Percentiles rank a stretch among this genome's conserved stretches.
These are phyloP conservation scores for Drosophila rhopaloa DNA, from an alignment of 1,140 invertebrate genomes.

Conservation along the genomic window DNA sequence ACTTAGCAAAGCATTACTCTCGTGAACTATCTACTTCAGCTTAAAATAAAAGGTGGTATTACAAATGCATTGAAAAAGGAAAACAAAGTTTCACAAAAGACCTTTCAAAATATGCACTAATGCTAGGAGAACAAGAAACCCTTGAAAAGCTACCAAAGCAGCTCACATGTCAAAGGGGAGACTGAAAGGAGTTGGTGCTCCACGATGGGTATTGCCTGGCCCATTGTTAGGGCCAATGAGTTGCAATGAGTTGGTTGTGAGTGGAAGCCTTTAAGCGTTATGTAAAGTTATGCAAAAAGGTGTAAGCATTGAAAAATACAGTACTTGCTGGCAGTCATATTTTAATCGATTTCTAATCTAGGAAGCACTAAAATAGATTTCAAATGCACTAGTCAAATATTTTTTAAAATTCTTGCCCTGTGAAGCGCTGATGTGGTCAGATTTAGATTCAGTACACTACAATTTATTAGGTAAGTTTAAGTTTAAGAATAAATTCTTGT, in stretches of 20 bases:
- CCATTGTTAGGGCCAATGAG: conserved; percentile 55
- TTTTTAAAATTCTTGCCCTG: too few relatives aligned
- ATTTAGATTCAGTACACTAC: too few relatives aligned
- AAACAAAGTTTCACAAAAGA: conserved; percentile 38
- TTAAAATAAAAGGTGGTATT: conserved; percentile 36
- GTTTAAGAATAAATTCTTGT: too few relatives aligned
- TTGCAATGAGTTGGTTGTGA: conserved; percentile 39
- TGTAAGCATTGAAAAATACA: too few relatives aligned
- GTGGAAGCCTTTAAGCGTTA: conserved; percentile 14
- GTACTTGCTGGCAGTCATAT: too few relatives aligned
- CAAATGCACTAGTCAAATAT: too few relatives aligned
- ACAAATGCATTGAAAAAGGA: conserved; percentile 47
- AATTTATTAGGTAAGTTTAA: too few relatives aligned
- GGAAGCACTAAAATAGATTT: too few relatives aligned
- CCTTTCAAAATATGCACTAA: conserved; percentile 23
- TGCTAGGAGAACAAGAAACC: conserved; percentile 19
- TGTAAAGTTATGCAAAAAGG: neutral
- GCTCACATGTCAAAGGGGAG: conserved; percentile 16
- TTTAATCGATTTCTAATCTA: too few relatives aligned
- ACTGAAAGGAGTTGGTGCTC: conserved; percentile 5
- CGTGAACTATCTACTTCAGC: conserved; percentile 1
- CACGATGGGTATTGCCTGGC: conserved; percentile 17
- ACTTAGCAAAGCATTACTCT: conserved; percentile 1
- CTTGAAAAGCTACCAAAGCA: conserved; percentile 37
- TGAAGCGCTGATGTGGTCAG: too few relatives aligned